phyloP scores from a whole-genome alignment of 2,797 vertebrate species.

The Cryptoblepharus egeriae region DNA sequence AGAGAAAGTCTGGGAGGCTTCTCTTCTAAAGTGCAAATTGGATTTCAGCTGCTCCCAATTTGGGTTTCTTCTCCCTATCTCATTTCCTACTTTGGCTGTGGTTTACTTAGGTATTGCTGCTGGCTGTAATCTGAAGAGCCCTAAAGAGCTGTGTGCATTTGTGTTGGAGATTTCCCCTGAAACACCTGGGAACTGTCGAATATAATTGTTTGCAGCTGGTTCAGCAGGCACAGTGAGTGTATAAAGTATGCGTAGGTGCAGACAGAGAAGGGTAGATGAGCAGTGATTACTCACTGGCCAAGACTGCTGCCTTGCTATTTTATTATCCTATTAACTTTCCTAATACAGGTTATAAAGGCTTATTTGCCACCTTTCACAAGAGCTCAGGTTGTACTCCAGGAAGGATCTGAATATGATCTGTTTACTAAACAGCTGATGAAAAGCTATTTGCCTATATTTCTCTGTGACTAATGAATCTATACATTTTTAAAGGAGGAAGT shows the following conservation, averaged over 20 bases:
- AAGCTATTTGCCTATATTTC: constrained; percentile 2
- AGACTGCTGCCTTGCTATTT: constrained; percentile 35
- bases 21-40: neutral
- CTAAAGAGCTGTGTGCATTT: constrained; percentile 11
- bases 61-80: constrained; percentile 24
- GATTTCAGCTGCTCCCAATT: constrained; percentile 39
- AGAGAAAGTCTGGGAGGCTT: neutral
- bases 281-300: constrained; percentile 2
- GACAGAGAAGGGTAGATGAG: neutral
- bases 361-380: constrained; percentile 5
- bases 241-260: constrained; percentile 2
- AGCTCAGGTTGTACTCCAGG: constrained; percentile 7
- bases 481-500: neutral
- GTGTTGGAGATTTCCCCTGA: constrained; percentile 22
- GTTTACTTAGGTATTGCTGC: constrained; percentile 4
- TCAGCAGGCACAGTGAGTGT: neutral
- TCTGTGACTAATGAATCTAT: constrained; percentile 4
- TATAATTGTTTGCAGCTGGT: constrained; percentile 36
- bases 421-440: constrained; percentile 23
- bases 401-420: constrained; percentile 16
- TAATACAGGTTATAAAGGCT: neutral
- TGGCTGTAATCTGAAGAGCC: constrained; percentile 16
- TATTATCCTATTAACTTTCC: constrained; percentile 29
- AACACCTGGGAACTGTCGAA: constrained; percentile 31
- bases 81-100: constrained; percentile 20